Evolutionary conservation across 2,888 invertebrate genomes (phyloP).

Genomic region (Sussaba pulchella): DNA sequence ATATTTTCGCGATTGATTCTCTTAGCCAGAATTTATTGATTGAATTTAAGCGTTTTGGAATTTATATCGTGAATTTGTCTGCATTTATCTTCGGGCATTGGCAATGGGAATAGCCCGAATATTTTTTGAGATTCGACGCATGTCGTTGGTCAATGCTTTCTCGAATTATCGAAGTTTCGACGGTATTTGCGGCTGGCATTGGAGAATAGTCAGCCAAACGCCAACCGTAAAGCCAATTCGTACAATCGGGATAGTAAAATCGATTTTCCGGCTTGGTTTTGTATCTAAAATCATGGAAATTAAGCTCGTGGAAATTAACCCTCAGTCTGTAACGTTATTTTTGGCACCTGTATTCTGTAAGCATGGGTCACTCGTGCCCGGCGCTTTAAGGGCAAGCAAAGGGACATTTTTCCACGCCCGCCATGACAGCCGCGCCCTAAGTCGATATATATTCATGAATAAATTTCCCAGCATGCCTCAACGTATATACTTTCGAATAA

Average conservation of each 20-base stretch:
- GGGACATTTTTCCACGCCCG: no score
- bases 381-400: no score
- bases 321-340: no score
- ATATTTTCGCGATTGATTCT: conserved; percentile 1
- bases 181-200: conserved; percentile 66
- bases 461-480: no score
- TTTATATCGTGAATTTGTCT: conserved; percentile 73
- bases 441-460: no score
- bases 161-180: conserved; percentile 70
- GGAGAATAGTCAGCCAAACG: conserved; percentile 75
- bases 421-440: no score
- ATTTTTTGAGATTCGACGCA: conserved; percentile 73
- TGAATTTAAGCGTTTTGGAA: background rate
- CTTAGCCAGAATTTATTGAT: background rate
- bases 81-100: conserved; percentile 69
- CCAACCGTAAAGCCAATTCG: conserved; percentile 80
- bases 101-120: conserved; percentile 76
- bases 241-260: conserved; percentile 78
- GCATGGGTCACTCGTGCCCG: no score
- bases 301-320: background rate
- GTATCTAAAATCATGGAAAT: conserved; percentile 69
- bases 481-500: no score
- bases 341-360: no score
- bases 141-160: conserved; percentile 75
- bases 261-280: conserved; percentile 77